A percentile compares a stretch with the other conserved stretches of the same genome.
phyloP scores from a whole-genome alignment of 2,113 vertebrate species.

The Grallaria varia region DNA sequence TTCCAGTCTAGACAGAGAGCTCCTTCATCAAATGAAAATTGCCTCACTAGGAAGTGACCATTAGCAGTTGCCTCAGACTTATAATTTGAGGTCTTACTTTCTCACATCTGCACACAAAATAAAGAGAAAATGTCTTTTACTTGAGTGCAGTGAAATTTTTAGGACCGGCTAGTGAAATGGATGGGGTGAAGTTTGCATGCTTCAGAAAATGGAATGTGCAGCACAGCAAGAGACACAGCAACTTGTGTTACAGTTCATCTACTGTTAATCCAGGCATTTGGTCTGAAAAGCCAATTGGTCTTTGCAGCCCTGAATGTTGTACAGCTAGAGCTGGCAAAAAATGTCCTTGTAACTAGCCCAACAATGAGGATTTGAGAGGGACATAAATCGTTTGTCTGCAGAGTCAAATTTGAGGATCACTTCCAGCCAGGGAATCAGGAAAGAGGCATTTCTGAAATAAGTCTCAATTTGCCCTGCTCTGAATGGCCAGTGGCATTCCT shows the following conservation, averaged over 20 bases:
- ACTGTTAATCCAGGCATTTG: conserved; percentile 8
- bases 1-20: not conserved
- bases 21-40: not conserved
- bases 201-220: not conserved
- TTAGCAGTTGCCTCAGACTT: not conserved
- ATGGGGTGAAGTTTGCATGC: not conserved
- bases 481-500: not conserved
- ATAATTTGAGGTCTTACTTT: not conserved
- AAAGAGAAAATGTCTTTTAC: not conserved
- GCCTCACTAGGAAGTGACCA: not conserved
- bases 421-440: not conserved
- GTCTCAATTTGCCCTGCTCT: not conserved
- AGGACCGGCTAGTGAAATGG: not conserved
- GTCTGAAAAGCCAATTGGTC: not conserved
- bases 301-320: not conserved
- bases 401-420: not conserved
- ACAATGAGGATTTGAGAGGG: not conserved
- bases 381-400: not conserved
- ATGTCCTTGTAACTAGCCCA: not conserved
- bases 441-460: not conserved
- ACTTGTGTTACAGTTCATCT: not conserved
- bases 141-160: not conserved
- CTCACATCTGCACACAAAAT: not conserved
- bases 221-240: not conserved
- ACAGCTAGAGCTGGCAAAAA: not conserved